phyloP scores from a whole-genome alignment of 2,113 vertebrate genomes.

The Syrmaticus mikado region DNA sequence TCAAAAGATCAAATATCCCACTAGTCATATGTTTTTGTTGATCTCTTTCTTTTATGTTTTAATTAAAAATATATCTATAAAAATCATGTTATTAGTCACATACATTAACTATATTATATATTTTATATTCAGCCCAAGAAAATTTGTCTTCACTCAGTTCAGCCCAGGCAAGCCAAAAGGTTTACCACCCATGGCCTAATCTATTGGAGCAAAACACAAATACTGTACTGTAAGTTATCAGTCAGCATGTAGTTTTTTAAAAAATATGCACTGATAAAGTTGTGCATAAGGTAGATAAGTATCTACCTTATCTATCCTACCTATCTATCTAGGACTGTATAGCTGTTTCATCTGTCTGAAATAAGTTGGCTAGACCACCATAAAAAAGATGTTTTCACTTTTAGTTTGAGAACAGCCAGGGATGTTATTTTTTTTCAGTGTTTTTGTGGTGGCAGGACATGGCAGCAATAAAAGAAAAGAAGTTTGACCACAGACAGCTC shows the following conservation, averaged over 20 bases:
- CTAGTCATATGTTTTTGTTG: too few species aligned
- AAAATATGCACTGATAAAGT: not conserved
- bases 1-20: too few species aligned
- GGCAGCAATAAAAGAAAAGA: not conserved
- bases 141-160: too few species aligned
- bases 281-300: not conserved
- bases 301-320: too few species aligned
- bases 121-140: too few species aligned
- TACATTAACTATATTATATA: too few species aligned
- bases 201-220: not conserved
- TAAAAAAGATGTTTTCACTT: not conserved
- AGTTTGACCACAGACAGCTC: not conserved
- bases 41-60: too few species aligned
- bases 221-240: not conserved
- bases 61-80: too few species aligned
- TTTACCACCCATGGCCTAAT: not conserved
- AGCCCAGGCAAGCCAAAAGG: too few species aligned
- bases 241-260: not conserved
- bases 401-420: not conserved
- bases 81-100: too few species aligned
- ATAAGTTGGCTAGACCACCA: not conserved
- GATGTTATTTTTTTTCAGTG: rapidly evolving
- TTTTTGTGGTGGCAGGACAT: not conserved
- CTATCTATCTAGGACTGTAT: not conserved
- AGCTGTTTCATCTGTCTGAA: not conserved